Conservation (phyloP, 1,140 invertebrate genomes). For the Drosophila equinoxialis region DNA sequence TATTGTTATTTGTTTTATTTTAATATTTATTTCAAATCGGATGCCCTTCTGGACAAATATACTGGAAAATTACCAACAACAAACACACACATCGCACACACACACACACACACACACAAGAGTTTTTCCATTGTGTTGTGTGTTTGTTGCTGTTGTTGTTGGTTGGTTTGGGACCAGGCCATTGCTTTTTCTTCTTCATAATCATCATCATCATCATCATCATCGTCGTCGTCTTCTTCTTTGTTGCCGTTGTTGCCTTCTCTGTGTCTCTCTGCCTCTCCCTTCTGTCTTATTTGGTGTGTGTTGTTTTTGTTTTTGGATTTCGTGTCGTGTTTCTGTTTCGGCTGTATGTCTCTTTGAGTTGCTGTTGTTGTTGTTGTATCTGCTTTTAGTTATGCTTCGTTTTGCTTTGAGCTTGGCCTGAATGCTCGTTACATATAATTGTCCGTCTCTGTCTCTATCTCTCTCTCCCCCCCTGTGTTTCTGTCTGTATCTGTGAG, state of each 20-base stretch:
- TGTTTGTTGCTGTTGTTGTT: slow-evolving; percentile 12
- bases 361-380: slow-evolving; percentile 38
- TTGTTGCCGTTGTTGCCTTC: slow-evolving; percentile 4
- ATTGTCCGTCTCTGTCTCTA: slow-evolving; percentile 5
- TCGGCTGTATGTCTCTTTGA: slow-evolving; percentile 41
- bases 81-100: slow-evolving; percentile 7
- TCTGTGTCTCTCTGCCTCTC: neutral
- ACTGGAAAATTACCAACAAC: slow-evolving; percentile 11
- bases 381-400: slow-evolving; percentile 31
- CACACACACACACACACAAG: slow-evolving; percentile 7
- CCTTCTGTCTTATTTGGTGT: neutral
- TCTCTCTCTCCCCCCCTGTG: neutral
- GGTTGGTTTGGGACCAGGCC: slow-evolving; percentile 1
- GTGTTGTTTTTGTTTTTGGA: slow-evolving; percentile 22
- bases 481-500: slow-evolving; percentile 1
- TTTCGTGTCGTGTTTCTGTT: slow-evolving; percentile 22
- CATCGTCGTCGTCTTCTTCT: neutral
- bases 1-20: neutral
- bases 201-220: neutral
- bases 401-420: slow-evolving; percentile 33
- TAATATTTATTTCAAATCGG: slow-evolving; percentile 13
- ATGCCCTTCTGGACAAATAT: slow-evolving; percentile 8
- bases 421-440: slow-evolving; percentile 26
- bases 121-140: slow-evolving; percentile 13
- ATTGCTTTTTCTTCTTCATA: slow-evolving; percentile 13